Percentiles rank a stretch among this genome's conserved stretches.
Conservation (phyloP, 1,140 invertebrate genomes). For the Sycobia sp. region DNA sequence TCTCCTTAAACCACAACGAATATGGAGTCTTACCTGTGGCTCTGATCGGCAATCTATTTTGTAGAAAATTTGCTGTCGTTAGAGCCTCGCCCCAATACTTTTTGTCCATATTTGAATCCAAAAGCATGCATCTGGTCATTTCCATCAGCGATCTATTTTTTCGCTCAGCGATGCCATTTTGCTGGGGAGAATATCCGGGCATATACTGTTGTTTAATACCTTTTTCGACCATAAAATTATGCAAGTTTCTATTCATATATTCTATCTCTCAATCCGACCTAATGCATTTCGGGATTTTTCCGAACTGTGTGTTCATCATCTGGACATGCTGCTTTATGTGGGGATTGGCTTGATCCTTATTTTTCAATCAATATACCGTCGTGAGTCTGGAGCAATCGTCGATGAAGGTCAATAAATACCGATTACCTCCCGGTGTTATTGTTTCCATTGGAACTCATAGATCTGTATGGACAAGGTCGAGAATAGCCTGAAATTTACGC, state of each 20-base stretch:
- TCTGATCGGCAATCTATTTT: slow-evolving; percentile 26
- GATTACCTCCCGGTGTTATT: background rate
- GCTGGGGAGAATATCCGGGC: background rate
- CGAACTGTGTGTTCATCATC: no score
- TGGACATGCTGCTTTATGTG: no score
- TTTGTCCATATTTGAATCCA: no score
- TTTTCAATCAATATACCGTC: background rate
- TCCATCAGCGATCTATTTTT: background rate
- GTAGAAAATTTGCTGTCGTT: slow-evolving; percentile 40
- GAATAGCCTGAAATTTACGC: background rate
- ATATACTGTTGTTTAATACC: background rate
- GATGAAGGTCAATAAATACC: background rate
- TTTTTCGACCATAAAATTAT: background rate
- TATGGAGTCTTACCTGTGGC: no score
- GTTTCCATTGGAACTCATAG: no score
- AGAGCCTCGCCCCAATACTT: slow-evolving; percentile 29
- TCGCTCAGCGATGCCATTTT: slow-evolving; percentile 39
- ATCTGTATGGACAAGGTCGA: slow-evolving; percentile 4
- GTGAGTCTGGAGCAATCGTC: background rate
- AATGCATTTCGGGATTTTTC: background rate
- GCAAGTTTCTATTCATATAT: background rate
- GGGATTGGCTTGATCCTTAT: no score
- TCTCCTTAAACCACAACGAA: no score
- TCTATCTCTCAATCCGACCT: background rate
- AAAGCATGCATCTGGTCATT: no score